Evolutionary conservation across 2,113 vertebrate genomes (phyloP), one percentile per base, ranked within the genome.

Genomic region (Takifugu bimaculatus): DNA sequence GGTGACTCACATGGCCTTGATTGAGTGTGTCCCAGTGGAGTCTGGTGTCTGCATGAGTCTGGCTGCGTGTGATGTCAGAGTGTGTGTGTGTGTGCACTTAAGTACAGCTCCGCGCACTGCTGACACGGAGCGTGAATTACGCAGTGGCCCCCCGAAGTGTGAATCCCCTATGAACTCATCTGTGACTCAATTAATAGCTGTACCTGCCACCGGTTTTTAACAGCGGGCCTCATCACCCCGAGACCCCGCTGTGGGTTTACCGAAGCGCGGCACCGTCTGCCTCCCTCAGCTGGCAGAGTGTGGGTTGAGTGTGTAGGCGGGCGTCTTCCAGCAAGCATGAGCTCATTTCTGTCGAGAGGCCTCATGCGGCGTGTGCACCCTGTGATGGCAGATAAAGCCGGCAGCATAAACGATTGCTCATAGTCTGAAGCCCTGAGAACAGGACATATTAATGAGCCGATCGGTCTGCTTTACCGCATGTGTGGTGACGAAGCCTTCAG

Each of bases 151-250:
- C 60, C 52, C 54, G 35, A 61, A 82, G 70, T 63, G 69, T 57
- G 42, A 65, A 68, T 79, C 82, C 82, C 80, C 86, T 80, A 90
- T 92, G 89, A 92, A 91, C 87, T 92, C 90, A 91, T 91, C 81
- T 81, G 83, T 91, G 88, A 90, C 89, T 92, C 89, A 90, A 86
- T 88, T 87, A 90, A 90, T 82, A 89, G 83, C 78, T 72, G 55
- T 79, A 83, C 75, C 78, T 79, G 73, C 74, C 78, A 68, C 71
- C 60, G 65, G 85, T 88, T 39, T 39, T 87, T 87, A 80, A 77
- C 80, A 35, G 49, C 83, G 80, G 35, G 89, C 88, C 83, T 88
- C 81, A 72, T 71, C 81, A 74, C 75, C 86, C 60, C 57, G 35
- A 54, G 55, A 68, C 72, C 75, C 62, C 57, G 26, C 60, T 70